A percentile compares a stretch with the other conserved stretches of the same genome.
These are phyloP conservation scores for Zootermopsis nevadensis DNA, from an alignment of 2,888 invertebrate genomes.

Conservation along the genomic window DNA sequence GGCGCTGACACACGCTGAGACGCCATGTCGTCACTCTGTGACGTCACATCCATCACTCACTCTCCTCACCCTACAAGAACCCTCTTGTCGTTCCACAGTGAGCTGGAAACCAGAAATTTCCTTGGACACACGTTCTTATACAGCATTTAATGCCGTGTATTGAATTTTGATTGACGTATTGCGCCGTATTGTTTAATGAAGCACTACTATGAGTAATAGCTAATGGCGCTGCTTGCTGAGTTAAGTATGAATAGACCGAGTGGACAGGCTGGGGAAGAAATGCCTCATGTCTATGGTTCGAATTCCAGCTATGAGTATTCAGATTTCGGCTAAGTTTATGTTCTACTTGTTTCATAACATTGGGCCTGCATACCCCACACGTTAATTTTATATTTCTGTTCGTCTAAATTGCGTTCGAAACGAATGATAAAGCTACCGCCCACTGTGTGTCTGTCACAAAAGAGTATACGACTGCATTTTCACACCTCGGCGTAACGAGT, in stretches of 20 bases:
- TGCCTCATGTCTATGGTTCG: too few relatives aligned
- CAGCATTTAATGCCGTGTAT: background rate
- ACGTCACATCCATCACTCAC: constrained; percentile 36
- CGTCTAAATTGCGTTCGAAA: too few relatives aligned
- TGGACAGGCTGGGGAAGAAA: too few relatives aligned
- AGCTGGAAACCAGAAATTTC: background rate
- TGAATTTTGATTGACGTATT: constrained; percentile 9
- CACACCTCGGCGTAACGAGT: too few relatives aligned
- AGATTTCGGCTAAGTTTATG: too few relatives aligned
- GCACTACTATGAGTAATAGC: background rate
- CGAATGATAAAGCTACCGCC: too few relatives aligned
- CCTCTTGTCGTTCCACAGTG: background rate
- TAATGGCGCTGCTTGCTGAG: background rate
- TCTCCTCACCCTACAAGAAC: background rate
- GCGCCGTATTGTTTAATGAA: background rate
- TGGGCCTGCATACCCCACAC: too few relatives aligned
- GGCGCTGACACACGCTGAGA: constrained; percentile 23
- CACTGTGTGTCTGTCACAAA: too few relatives aligned
- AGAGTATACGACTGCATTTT: too few relatives aligned
- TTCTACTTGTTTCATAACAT: too few relatives aligned
- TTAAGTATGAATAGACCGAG: constrained; percentile 12
- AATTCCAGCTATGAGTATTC: too few relatives aligned
- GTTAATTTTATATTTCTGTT: too few relatives aligned
- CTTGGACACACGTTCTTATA: background rate
- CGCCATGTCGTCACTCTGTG: constrained; percentile 23